phyloP scores from a whole-genome alignment of 1,140 invertebrate genomes.

The Drosophila repleta region DNA sequence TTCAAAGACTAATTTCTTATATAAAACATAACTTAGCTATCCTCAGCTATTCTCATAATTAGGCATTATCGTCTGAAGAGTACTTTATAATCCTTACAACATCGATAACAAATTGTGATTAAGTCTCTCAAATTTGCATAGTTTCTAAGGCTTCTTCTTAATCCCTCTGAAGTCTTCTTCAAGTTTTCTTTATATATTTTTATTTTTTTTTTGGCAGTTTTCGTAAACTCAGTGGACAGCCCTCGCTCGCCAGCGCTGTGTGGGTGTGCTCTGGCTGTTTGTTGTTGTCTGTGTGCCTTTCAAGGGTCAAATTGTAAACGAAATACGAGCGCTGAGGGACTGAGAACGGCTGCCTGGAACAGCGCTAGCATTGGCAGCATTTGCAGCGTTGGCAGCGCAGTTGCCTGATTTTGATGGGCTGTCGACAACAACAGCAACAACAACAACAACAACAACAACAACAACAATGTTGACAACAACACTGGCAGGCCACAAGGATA shows the following conservation, averaged over 20 bases:
- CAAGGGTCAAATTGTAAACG: constrained; percentile 76
- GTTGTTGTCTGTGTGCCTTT: constrained; percentile 62
- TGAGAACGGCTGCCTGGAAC: constrained; percentile 23
- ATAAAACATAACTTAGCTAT: too few species aligned
- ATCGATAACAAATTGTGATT: too few species aligned
- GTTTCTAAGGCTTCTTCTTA: too few species aligned
- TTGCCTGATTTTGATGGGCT: constrained; percentile 72
- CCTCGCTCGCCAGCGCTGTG: constrained; percentile 33
- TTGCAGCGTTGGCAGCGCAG: constrained; percentile 10
- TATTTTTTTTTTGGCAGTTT: too few species aligned
- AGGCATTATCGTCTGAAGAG: too few species aligned
- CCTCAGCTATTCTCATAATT: too few species aligned
- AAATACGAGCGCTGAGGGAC: constrained; percentile 67
- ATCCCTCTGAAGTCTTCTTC: too few species aligned
- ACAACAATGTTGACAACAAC: constrained; percentile 43
- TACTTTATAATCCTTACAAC: too few species aligned
- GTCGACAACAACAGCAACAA: constrained; percentile 56
- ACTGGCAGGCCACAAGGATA: constrained; percentile 56
- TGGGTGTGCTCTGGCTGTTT: constrained; percentile 15
- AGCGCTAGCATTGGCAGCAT: constrained; percentile 34
- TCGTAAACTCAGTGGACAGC: background rate
- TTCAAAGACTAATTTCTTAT: too few species aligned
- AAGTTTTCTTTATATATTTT: too few species aligned
- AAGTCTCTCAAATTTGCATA: too few species aligned
- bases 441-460: constrained; percentile 17